Conservation (phyloP, 2,797 vertebrate genomes). For the Gallinago solitaria region DNA sequence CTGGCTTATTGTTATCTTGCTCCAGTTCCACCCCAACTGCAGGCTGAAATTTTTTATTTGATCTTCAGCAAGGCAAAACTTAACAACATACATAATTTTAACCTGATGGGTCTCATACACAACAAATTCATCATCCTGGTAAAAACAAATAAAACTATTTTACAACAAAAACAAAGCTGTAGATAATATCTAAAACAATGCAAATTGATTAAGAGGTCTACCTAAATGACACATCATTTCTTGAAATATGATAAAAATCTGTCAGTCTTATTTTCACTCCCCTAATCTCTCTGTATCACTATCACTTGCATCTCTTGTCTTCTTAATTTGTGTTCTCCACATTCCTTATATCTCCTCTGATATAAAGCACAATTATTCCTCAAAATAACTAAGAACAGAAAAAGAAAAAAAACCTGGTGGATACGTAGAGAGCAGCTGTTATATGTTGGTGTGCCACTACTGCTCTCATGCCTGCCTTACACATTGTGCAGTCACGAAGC, state of each 20-base stretch:
- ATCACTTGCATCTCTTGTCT: not conserved
- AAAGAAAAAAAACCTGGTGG: not conserved
- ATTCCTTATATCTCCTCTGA: not conserved
- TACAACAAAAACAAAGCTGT: not conserved
- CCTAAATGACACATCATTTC: not conserved
- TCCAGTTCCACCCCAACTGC: constrained; percentile 4
- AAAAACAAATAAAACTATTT: constrained; percentile 7
- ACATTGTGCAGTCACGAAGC: not conserved
- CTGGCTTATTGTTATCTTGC: not conserved
- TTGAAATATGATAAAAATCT: not conserved
- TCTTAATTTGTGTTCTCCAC: not conserved
- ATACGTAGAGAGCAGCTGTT: not conserved
- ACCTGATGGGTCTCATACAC: constrained; percentile 87
- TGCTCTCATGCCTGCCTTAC: not conserved
- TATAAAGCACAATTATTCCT: not conserved
- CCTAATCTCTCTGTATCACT: not conserved
- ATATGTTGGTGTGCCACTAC: not conserved
- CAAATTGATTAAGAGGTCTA: not conserved
- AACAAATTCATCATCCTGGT: constrained; percentile 88
- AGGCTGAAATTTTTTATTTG: constrained; percentile 78
- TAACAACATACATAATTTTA: constrained; percentile 85
- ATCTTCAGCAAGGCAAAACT: constrained; percentile 79
- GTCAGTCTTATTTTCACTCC: not conserved
- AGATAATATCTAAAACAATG: not conserved
- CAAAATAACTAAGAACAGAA: not conserved